Evolutionary conservation across 92 coral and sea anemone species (phyloP), one percentile per base, ranked within the genome.

Genomic region (Phenganax marumi): DNA sequence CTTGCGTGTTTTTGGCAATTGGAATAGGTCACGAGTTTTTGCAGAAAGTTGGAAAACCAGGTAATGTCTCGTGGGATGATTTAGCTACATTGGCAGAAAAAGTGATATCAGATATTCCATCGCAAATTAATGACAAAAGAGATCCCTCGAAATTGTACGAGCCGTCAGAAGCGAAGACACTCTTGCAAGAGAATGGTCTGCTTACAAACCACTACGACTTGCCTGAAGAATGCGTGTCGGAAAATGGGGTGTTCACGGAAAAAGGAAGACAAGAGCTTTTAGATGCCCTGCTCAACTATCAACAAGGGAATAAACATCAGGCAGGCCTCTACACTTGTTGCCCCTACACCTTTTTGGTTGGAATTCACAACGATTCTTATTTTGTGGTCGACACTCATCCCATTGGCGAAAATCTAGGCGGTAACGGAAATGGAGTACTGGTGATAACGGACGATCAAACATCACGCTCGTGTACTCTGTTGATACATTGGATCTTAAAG

Each of bases 1-100:
- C 83, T 22, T 85, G 84, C 39, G 88, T 82, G 22, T 85, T 85
- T 77, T 25, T 85, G 50, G 69, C 68, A 54, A 54, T 85, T 24
- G 60, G 55, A 13, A 24, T 85, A 22, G 84, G 66, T 10, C 22
- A 82, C 12, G 2, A 7, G 10, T 22, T 64, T 22, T 22, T 25
- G 46, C 66, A 48, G 66, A 10, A 52, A 12, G 47, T 82, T 23
- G 18, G 18, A 22, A 10, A 13, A 23, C 63, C 63, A 0, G 70
- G 48, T 61, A 70, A 18, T 46, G 80, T 55, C 5, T 10, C 79
- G 55, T 80, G 81, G 85, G 19, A 70, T n/a, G 75, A 80, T 5
- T 17, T 80, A 1, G 75, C 68, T 3, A 64, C 70, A 64, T 22
- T 25, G 70, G 85, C 89, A 80, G 85, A 85, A 62, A 33, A 80